Evolutionary conservation across 1,140 invertebrate species (phyloP).

Genomic region (Cheumatopsyche charites): DNA sequence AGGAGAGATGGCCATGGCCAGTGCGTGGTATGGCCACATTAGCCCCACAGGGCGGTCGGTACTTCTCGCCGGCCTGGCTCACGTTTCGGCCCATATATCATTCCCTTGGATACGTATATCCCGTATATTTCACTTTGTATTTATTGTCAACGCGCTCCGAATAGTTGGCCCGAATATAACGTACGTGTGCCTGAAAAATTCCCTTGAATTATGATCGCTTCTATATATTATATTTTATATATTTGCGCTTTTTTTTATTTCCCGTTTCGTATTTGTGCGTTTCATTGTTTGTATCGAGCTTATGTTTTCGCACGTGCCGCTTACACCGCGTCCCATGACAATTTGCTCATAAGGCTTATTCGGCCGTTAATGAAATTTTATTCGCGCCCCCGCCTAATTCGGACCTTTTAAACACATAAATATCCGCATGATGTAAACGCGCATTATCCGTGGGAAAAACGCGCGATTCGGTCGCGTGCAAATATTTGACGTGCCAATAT

Average conservation of each 20-base stretch:
- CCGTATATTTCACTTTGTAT: constrained; percentile 39
- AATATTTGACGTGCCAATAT: constrained; percentile 9
- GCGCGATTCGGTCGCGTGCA: constrained; percentile 10
- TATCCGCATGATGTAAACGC: not conserved
- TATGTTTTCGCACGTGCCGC: constrained; percentile 4
- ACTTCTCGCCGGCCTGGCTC: not conserved
- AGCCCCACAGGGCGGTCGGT: no score
- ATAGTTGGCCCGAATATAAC: constrained; percentile 21
- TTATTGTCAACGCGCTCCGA: constrained; percentile 37
- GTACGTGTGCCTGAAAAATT: constrained; percentile 16
- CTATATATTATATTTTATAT: no score
- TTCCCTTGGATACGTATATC: constrained; percentile 21
- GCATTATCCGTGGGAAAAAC: constrained; percentile 16
- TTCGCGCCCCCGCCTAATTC: not conserved
- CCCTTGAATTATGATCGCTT: constrained; percentile 30
- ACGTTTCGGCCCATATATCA: constrained; percentile 28
- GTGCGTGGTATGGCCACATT: not conserved
- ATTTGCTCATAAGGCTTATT: constrained; percentile 21
- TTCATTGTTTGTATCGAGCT: no score
- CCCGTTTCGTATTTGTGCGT: no score
- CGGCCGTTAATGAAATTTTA: constrained; percentile 24
- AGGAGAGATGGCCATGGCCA: not conserved
- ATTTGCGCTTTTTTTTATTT: not conserved
- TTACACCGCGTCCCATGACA: constrained; percentile 14
- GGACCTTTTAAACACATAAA: not conserved